Percentiles rank a stretch among this genome's conserved stretches.
phyloP scores from a whole-genome alignment of 2,113 vertebrate genomes.

The Coptodon bakossiorum region DNA sequence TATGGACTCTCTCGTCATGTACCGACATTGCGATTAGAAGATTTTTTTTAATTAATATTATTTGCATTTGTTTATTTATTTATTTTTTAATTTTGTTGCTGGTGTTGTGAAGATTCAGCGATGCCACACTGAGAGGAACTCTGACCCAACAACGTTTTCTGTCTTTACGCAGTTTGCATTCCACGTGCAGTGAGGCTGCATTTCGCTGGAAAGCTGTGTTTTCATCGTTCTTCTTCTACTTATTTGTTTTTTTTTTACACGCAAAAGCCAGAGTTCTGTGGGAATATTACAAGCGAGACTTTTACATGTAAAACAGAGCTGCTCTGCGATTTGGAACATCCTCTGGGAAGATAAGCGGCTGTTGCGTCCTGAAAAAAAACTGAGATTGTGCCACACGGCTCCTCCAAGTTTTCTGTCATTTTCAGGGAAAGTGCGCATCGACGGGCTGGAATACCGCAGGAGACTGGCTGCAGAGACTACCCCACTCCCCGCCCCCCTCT shows the following conservation, averaged over 20 bases:
- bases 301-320: background rate
- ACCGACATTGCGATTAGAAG: slow-evolving; percentile 27
- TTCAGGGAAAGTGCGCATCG: slow-evolving; percentile 12
- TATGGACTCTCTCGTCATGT: slow-evolving; percentile 49
- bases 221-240: background rate
- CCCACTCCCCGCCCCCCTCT: background rate
- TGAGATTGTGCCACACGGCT: background rate
- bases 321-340: slow-evolving; percentile 26
- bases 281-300: slow-evolving; percentile 29
- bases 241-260: background rate
- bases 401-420: background rate
- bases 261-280: background rate
- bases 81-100: background rate
- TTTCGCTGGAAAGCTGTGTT: background rate
- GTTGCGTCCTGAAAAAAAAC: background rate
- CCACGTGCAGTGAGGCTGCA: slow-evolving; percentile 23
- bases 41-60: background rate
- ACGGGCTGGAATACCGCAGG: slow-evolving; percentile 45
- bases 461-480: background rate
- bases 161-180: slow-evolving; percentile 20
- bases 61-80: background rate
- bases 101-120: slow-evolving; percentile 26
- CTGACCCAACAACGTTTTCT: slow-evolving; percentile 3
- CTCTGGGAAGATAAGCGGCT: slow-evolving; percentile 37
- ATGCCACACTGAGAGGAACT: slow-evolving; percentile 28